Evolutionary conservation across 2,113 vertebrate genomes (phyloP).

Genomic region (Hipposideros armiger): DNA sequence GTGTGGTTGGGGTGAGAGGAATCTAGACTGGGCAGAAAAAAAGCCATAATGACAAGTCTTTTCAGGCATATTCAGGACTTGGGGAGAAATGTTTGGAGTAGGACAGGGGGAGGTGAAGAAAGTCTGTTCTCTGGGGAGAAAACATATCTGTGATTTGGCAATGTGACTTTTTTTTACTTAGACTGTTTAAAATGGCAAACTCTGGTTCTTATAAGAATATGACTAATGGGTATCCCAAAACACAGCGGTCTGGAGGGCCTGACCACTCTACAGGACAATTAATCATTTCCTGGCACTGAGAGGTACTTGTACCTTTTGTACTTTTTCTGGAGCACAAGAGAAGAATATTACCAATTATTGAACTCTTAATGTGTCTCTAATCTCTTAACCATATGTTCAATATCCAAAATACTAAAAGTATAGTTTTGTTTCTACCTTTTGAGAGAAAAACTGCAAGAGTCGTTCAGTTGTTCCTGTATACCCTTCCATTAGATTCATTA

Average conservation of each 20-base stretch:
- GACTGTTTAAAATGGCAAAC: slow-evolving; percentile 33
- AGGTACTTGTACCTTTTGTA: slow-evolving; percentile 15
- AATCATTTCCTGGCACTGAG: slow-evolving; percentile 36
- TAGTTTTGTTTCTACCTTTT: not conserved
- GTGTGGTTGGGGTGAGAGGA: not conserved
- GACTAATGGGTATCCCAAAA: slow-evolving; percentile 57
- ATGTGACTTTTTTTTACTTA: not conserved
- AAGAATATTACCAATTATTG: not conserved
- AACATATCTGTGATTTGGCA: not conserved
- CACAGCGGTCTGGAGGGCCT: not conserved
- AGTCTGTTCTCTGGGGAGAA: slow-evolving; percentile 11
- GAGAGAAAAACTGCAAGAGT: not conserved
- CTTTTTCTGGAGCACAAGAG: slow-evolving; percentile 18
- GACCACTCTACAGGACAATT: not conserved
- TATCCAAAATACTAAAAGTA: not conserved
- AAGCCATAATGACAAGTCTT: not conserved
- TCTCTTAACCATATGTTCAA: slow-evolving; percentile 6
- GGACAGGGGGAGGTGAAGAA: not conserved
- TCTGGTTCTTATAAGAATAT: not conserved
- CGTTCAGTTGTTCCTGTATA: not conserved
- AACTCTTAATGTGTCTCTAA: not conserved
- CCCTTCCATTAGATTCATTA: not conserved
- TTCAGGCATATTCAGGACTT: not conserved
- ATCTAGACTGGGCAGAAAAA: not conserved
- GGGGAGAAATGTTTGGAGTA: not conserved